Base-by-base conservation (phyloP, 2,888 invertebrate species). In the Lochmaea crataegi region DNA sequence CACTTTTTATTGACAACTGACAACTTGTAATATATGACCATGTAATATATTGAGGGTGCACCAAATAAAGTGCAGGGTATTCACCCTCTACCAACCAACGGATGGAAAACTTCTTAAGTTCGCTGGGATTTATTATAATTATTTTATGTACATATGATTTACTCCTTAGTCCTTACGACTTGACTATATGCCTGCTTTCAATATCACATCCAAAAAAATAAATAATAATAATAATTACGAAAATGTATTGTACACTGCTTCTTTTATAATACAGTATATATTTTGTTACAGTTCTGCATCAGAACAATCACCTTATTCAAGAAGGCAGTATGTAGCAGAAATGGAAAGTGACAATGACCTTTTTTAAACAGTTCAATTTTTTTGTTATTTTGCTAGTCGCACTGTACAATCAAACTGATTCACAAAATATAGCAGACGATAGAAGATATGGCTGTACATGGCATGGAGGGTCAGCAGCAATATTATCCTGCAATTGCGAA, bases 401-500 rank as follows among this genome's bases (percentile, higher is more conserved):
- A 56, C n/a, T 57, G 7, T 48, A 70, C 22, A 42, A 32, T 12
- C 22, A 41, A 22, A 64, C 12, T 26, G n/a, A 57, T 14, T 68
- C 71, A 7, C 71, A 74, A 68, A 82, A 83, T 71, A 82, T 86
- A 70, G 84, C 85, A 5, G 80, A 79, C 45, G 80, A 81, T 58
- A 77, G 76, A 70, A 80, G 82, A 69, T 86, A 82, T 75, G 84
- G 85, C 22, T 87, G 87, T 73, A 74, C 77, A 45, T 86, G 86
- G 86, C 75, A 78, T 60, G 86, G 86, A 32, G 86, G 86, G 14
- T 82, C 80, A 26, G 77, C 73, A 67, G 78, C 77, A 18, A 81
- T 76, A 58, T 74, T 86, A 63, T 74, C 71, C 38, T 87, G 86
- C 73, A 80, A 79, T 65, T 86, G 86, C 72, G 73, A 79, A 16